These are phyloP conservation scores for Lysandra bellargus DNA, from an alignment of 2,888 invertebrate species.

Conservation along the genomic window DNA sequence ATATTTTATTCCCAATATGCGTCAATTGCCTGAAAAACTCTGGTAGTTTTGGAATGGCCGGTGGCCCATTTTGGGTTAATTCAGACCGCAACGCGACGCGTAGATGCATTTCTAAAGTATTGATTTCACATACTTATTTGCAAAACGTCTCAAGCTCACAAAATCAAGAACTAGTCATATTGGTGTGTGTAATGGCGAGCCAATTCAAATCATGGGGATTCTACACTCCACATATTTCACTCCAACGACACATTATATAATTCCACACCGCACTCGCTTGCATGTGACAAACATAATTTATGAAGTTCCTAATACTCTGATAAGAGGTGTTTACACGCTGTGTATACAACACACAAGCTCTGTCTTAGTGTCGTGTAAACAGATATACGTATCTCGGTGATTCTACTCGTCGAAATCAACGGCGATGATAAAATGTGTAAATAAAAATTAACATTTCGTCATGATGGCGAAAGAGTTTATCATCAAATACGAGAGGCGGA, in stretches of 20 bases:
- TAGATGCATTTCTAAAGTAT: no score
- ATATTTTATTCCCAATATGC: background rate
- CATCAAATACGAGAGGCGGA: conserved; percentile 35
- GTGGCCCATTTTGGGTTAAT: no score
- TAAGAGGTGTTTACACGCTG: conserved; percentile 76
- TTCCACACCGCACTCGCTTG: conserved; percentile 55
- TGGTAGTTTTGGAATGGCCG: no score
- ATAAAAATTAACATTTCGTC: conserved; percentile 58
- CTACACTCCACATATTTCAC: background rate
- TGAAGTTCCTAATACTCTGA: conserved; percentile 78
- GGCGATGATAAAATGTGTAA: conserved; percentile 68
- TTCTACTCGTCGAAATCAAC: conserved; percentile 73
- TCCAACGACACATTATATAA: conserved; percentile 29
- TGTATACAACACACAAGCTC: conserved; percentile 71
- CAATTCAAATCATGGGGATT: background rate
- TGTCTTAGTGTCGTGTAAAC: conserved; percentile 73
- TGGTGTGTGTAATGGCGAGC: no score
- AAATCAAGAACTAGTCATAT: no score
- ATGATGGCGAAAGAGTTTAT: conserved; percentile 48
- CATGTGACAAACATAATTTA: conserved; percentile 79
- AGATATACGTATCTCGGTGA: conserved; percentile 72
- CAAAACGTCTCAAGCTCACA: no score
- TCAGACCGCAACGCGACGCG: no score
- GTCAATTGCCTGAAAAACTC: no score
- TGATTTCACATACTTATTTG: no score